Evolutionary conservation across 2,888 invertebrate species (phyloP).

Genomic region (Brachycybe producta): DNA sequence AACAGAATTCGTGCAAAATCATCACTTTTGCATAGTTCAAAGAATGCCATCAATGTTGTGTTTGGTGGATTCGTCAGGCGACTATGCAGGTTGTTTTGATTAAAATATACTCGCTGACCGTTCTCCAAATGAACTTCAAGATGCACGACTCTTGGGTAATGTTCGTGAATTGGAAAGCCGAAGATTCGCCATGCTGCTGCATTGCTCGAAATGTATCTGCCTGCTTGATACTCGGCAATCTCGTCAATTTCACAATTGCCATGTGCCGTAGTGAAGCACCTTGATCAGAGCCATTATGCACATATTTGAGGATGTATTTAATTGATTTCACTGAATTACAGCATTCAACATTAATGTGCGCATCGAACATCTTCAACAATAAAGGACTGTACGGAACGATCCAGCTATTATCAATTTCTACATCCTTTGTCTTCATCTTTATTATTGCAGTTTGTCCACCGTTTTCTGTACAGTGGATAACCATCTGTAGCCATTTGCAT

Average conservation of each 20-base stretch:
- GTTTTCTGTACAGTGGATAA: too few relatives aligned
- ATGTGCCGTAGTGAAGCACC: constrained; percentile 4
- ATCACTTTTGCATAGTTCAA: constrained; percentile 24
- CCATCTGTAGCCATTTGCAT: constrained; percentile 28
- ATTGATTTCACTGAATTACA: constrained; percentile 35
- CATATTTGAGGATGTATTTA: constrained; percentile 30
- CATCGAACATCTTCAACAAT: constrained; percentile 23
- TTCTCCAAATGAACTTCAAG: constrained; percentile 28
- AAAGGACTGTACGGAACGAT: constrained; percentile 22
- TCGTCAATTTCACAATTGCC: constrained; percentile 3
- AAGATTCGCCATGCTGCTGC: constrained; percentile 32
- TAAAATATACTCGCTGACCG: constrained; percentile 30
- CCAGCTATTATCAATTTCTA: constrained; percentile 17
- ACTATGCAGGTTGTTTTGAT: constrained; percentile 26
- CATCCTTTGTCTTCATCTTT: not conserved
- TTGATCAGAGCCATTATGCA: constrained; percentile 23
- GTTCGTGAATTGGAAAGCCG: constrained; percentile 27
- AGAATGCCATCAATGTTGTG: constrained; percentile 26
- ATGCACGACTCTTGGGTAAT: constrained; percentile 26
- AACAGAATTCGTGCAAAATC: constrained; percentile 20
- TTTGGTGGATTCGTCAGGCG: constrained; percentile 23
- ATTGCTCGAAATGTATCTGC: constrained; percentile 29
- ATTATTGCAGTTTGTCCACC: constrained; percentile 20
- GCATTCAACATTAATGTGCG: constrained; percentile 24
- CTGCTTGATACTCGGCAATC: constrained; percentile 26